Evolutionary conservation across 2,888 invertebrate species (phyloP).

Genomic region (Hyposoter didymator): DNA sequence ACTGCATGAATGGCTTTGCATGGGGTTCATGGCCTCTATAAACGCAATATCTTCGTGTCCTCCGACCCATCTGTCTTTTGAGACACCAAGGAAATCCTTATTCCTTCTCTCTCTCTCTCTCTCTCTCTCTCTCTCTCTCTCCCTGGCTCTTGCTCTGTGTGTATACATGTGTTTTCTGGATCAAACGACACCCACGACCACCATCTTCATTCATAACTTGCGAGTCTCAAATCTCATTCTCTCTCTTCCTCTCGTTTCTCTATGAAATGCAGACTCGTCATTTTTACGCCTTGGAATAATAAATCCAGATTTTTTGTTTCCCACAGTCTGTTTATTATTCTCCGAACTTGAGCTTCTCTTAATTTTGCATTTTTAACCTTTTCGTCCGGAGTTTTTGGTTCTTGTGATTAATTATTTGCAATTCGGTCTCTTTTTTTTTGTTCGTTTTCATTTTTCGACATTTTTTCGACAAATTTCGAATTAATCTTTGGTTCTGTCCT

Average conservation of each 20-base stretch:
- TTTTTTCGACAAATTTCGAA: background rate
- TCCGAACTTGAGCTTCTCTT: background rate
- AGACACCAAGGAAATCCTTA: conserved; percentile 26
- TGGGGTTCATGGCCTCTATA: conserved; percentile 76
- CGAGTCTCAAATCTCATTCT: background rate
- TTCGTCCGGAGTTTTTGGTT: background rate
- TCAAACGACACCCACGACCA: conserved; percentile 32
- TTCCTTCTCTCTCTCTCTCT: no score
- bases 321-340: background rate
- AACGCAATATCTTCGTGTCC: conserved; percentile 73
- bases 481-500: background rate
- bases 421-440: background rate
- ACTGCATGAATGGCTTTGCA: conserved; percentile 77
- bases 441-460: background rate
- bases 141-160: background rate
- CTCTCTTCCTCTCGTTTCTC: background rate
- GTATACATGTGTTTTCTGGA: background rate
- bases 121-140: no score
- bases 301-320: background rate
- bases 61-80: conserved; percentile 40
- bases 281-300: background rate
- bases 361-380: background rate
- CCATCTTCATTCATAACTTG: conserved; percentile 50
- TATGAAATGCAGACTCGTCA: background rate
- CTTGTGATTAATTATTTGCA: background rate